Evolutionary conservation across 2,113 vertebrate species (phyloP).

Genomic region (Aegotheles bennettii): DNA sequence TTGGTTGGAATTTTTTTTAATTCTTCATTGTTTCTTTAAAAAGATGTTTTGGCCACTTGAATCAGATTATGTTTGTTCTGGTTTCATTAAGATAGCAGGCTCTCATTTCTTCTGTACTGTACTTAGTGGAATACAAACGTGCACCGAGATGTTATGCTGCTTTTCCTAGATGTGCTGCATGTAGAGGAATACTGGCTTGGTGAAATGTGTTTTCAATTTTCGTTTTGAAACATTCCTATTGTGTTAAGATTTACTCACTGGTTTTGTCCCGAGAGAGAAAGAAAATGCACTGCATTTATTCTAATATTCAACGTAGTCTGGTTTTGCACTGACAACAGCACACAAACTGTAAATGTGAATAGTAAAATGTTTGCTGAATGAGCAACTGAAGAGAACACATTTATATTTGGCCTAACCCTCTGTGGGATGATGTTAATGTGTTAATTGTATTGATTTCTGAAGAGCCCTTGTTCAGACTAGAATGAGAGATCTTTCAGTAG

Average conservation of each 20-base stretch:
- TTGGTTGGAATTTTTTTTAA: not conserved
- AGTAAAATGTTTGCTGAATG: not conserved
- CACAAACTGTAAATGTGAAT: constrained; percentile 7
- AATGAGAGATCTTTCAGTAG: not conserved
- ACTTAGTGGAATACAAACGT: constrained; percentile 37
- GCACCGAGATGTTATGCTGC: constrained; percentile 7
- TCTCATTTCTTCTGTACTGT: constrained; percentile 22
- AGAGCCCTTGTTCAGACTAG: not conserved
- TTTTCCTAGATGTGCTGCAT: constrained; percentile 10
- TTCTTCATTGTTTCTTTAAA: not conserved
- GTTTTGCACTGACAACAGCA: constrained; percentile 23
- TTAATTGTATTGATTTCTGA: not conserved
- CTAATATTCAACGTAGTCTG: not conserved
- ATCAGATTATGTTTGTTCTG: constrained; percentile 5
- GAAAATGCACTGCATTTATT: constrained; percentile 28
- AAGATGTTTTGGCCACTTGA: not conserved
- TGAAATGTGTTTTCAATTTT: constrained; percentile 48
- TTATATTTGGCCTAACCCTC: not conserved
- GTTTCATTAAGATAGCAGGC: constrained; percentile 3
- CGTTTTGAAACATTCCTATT: constrained; percentile 63
- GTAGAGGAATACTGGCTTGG: not conserved
- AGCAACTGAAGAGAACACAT: not conserved
- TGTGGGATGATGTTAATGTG: not conserved
- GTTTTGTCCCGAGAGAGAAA: constrained; percentile 44
- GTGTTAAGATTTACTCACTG: constrained; percentile 20